phyloP scores from a whole-genome alignment of 2,113 vertebrate genomes.

The Eulacestoma nigropectus region DNA sequence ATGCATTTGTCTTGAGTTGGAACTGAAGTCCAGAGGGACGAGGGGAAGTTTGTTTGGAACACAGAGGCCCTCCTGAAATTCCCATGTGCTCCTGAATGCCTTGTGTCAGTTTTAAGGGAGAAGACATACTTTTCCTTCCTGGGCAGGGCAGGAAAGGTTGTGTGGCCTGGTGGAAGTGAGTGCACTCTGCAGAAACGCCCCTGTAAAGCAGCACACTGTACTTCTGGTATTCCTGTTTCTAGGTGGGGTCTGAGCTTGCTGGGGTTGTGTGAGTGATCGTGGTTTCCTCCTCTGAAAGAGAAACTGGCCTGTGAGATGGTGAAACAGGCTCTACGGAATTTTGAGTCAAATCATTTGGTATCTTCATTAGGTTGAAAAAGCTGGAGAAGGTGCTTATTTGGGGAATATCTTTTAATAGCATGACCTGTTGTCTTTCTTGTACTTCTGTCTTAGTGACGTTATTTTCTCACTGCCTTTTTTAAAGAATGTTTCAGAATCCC shows the following conservation, averaged over 20 bases:
- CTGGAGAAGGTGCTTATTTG: neutral
- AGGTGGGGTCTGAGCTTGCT: neutral
- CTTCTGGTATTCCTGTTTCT: neutral
- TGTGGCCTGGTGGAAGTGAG: neutral
- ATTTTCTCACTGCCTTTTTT: neutral
- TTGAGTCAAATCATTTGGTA: neutral
- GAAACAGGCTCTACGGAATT: neutral
- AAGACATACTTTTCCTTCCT: neutral
- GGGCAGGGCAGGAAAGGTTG: neutral
- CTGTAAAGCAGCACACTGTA: fast-evolving
- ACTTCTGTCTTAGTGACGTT: neutral
- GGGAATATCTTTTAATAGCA: neutral
- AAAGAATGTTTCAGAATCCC: neutral
- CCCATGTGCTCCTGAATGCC: neutral
- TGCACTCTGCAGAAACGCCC: neutral
- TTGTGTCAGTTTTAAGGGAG: neutral
- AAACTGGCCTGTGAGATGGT: neutral
- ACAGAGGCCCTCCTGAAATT: neutral
- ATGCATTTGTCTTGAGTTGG: neutral
- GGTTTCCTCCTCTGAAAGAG: neutral
- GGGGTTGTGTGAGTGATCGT: neutral
- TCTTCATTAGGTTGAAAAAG: neutral
- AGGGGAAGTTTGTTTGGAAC: fast-evolving
- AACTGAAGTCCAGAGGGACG: neutral
- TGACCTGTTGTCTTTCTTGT: neutral